phyloP scores from a whole-genome alignment of 2,797 vertebrate genomes.

The Leucoraja ocellata region DNA sequence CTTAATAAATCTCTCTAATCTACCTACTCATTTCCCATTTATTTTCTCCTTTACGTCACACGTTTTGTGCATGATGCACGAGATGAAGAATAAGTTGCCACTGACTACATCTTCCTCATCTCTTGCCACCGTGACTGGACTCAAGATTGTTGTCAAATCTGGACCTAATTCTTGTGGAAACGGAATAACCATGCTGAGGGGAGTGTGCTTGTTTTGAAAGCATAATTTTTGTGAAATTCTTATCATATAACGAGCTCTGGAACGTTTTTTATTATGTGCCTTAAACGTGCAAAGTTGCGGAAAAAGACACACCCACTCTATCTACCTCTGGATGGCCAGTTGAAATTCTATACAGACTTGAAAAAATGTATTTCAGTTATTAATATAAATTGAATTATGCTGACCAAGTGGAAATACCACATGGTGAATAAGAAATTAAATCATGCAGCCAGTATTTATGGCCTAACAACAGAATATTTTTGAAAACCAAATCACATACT shows the following conservation, averaged over 20 bases:
- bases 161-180: background rate
- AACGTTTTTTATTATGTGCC: background rate
- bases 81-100: background rate
- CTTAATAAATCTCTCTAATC: background rate
- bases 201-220: background rate
- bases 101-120: background rate
- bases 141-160: background rate
- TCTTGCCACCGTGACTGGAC: background rate
- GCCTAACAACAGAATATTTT: too few species aligned
- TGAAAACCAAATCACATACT: too few species aligned
- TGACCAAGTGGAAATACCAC: background rate
- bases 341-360: background rate
- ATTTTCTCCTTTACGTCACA: background rate
- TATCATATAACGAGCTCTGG: background rate
- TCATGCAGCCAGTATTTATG: too few species aligned
- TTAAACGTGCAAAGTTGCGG: background rate
- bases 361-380: background rate
- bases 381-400: background rate
- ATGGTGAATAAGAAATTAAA: background rate
- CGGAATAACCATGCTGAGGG: background rate
- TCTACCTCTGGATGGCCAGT: background rate
- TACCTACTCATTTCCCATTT: background rate
- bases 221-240: background rate
- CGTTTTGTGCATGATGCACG: background rate
- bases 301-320: background rate